Conservation (phyloP, 2,888 invertebrate genomes). For the Pelosia muscerda region DNA sequence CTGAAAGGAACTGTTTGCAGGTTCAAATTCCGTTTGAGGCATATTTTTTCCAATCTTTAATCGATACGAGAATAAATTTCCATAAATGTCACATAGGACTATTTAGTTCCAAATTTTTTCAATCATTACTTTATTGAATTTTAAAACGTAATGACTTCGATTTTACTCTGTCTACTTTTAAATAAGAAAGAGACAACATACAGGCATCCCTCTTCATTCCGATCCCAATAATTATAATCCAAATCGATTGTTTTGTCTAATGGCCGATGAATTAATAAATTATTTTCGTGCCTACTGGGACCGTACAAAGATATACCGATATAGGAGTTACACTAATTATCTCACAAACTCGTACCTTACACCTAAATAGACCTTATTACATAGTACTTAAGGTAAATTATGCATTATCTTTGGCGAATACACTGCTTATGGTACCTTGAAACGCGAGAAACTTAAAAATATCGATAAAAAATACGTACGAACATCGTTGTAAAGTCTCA, state of each 20-base stretch:
- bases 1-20: too few relatives aligned
- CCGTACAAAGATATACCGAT: conserved; percentile 33
- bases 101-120: background rate
- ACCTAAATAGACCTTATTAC: conserved; percentile 58
- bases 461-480: conserved; percentile 69
- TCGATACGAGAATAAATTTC: background rate
- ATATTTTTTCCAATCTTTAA: too few relatives aligned
- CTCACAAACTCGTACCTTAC: conserved; percentile 59
- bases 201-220: conserved; percentile 21
- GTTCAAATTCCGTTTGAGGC: too few relatives aligned
- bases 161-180: conserved; percentile 15
- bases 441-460: conserved; percentile 61
- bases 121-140: background rate
- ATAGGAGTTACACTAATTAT: conserved; percentile 34
- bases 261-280: conserved; percentile 29
- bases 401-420: conserved; percentile 86
- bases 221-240: conserved; percentile 33
- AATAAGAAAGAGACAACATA: conserved; percentile 32
- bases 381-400: conserved; percentile 75
- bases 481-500: conserved; percentile 84
- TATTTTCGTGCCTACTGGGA: conserved; percentile 31
- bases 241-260: conserved; percentile 25
- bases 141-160: background rate
- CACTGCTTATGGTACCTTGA: conserved; percentile 81
- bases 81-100: background rate